Base-by-base conservation (phyloP, 1,140 invertebrate genomes). In the Sinella curviseta region DNA sequence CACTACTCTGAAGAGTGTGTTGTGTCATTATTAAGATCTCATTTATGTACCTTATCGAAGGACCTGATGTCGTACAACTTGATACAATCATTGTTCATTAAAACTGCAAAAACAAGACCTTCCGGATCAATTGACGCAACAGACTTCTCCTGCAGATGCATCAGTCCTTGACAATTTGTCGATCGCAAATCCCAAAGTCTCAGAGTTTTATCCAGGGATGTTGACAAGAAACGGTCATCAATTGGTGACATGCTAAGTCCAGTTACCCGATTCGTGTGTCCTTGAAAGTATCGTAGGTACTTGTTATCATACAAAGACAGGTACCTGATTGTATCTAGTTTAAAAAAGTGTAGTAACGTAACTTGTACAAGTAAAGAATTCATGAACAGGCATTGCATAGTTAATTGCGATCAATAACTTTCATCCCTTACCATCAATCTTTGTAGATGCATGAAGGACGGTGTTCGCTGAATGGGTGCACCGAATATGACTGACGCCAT, bases 41-140 rank as follows among this genome's bases (percentile, higher is more conserved):
- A 74, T 74, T 70, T 39, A 24, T 73, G 33, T 57, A 89, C 89
- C 89, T 99, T 99, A 86, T 99, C 97, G 89, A 99, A 99, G 28
- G 95, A 97, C 79, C 96, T 88, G 77, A 94, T 83, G 88, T 99
- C 97, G 88, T 99, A 99, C 0, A 99, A 86, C 86, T 99, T 99
- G 20, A 99, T 94, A 84, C 92, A 93, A 86, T 99, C 96, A 14
- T 96, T 98, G 88, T 98, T 99, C 17, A 99, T 94, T 31, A 97
- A 97, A 70, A 96, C 97, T 54, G 97, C 97, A 90, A 99, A 99
- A 83, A 99, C 98, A 0, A 99, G 88, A 4, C 98, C 97, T 87
- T 99, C 97, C 0, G 98, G 97, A 90, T 99, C 98, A 89, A 97
- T 99, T 0, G 96, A 96, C 30, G 96, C 97, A 1, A 99, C 95